phyloP scores from a whole-genome alignment of 1,140 invertebrate genomes.

The Drosophila quadrilineata region DNA sequence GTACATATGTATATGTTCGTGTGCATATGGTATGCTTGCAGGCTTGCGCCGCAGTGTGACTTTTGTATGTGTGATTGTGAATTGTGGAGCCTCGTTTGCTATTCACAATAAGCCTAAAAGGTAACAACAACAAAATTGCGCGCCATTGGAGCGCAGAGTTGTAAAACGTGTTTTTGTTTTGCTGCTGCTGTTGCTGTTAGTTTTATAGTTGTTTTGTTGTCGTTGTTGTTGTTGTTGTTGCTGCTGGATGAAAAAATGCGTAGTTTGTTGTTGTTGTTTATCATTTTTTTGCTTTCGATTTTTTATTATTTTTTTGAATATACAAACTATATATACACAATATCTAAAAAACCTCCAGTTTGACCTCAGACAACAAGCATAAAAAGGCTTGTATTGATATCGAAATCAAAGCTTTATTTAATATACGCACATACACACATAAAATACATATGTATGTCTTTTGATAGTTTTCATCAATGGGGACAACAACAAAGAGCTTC shows the following conservation, averaged over 20 bases:
- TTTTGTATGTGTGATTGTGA: constrained; percentile 8
- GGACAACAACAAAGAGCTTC: neutral
- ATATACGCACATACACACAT: neutral
- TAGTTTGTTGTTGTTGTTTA: constrained; percentile 52
- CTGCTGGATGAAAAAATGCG: constrained; percentile 53
- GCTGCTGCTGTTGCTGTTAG: constrained; percentile 14
- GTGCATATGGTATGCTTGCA: too few relatives aligned
- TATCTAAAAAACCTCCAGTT: constrained; percentile 31
- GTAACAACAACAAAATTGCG: constrained; percentile 62
- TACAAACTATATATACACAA: neutral
- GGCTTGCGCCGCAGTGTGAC: too few relatives aligned
- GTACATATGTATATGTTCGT: constrained; percentile 13
- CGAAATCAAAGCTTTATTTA: constrained; percentile 9
- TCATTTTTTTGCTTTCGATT: constrained; percentile 58
- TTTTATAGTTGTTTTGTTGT: too few relatives aligned
- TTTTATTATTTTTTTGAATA: constrained; percentile 4
- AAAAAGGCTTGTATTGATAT: constrained; percentile 42
- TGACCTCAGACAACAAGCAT: constrained; percentile 66
- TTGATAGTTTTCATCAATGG: constrained; percentile 20
- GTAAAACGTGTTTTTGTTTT: constrained; percentile 77
- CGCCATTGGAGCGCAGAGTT: constrained; percentile 60
- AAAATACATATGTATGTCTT: neutral
- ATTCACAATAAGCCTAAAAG: constrained; percentile 50
- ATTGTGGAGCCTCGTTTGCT: constrained; percentile 38
- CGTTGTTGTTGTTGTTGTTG: constrained; percentile 34